Conservation (phyloP, 2,113 vertebrate species). For the Athene noctua region DNA sequence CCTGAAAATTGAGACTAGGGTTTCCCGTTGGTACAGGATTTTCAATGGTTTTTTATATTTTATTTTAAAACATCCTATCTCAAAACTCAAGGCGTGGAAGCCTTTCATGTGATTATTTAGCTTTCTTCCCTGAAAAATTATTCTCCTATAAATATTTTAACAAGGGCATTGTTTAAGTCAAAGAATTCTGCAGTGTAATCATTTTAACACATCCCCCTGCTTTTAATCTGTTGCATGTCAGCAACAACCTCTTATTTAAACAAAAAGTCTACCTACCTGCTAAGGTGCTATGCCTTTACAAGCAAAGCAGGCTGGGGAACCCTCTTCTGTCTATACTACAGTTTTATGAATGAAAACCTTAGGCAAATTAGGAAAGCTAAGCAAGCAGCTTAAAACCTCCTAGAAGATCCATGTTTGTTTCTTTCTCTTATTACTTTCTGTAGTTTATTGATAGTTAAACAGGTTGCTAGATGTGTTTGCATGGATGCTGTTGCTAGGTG, state of each 20-base stretch:
- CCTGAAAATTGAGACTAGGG: neutral
- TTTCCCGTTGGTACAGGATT: neutral
- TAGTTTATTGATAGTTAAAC: neutral
- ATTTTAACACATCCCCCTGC: neutral
- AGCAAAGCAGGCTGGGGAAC: neutral
- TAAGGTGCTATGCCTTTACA: neutral
- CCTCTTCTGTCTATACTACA: neutral
- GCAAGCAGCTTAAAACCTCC: neutral
- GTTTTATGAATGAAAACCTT: neutral
- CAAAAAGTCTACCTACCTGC: neutral
- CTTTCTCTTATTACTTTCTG: neutral
- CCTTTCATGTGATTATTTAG: neutral
- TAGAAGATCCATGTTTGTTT: neutral
- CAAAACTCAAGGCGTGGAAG: neutral
- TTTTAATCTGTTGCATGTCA: neutral
- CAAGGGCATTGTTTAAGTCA: neutral
- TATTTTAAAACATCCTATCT: neutral
- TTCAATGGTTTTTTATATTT: neutral
- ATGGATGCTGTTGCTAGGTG: neutral
- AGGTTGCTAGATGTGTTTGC: rapidly evolving
- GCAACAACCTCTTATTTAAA: neutral
- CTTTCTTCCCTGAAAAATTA: neutral
- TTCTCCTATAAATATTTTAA: neutral
- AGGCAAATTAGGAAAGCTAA: neutral
- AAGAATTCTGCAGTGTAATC: neutral